Base-by-base conservation (phyloP, 2,113 vertebrate species). In the Lamprotornis superbus region DNA sequence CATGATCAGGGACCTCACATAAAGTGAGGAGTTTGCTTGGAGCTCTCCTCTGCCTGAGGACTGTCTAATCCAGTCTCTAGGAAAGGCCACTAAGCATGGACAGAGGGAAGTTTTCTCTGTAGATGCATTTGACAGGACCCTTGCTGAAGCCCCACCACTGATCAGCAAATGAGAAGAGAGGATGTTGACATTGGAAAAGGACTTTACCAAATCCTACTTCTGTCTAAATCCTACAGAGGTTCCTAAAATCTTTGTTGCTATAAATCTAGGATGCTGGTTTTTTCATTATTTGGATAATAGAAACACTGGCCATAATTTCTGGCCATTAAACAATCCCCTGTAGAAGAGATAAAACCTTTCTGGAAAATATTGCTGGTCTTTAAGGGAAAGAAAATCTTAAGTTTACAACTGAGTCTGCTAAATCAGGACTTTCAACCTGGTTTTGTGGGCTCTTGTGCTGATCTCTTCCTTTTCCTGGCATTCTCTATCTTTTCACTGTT, bases 221-320 rank as follows among this genome's bases (percentile, higher is more conserved):
- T n/a, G 31, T 81, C 22, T 82, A 39, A 82, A 78, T 75, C 30
- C 56, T 78, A 63, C 23, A 4, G 21, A 78, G 21, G 25, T 53
- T 55, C 25, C 2, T 6, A 61, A 91, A 71, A 24, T 31, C 23
- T 42, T 81, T 56, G 35, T 67, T 81, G 35, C 22, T 55, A 3
- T 89, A 78, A 87, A 60, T 84, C 35, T 83, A 50, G 8, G 15
- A 50, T 69, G 47, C 30, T 89, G 39, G 16, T 87, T 91, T 93
- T 78, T 49, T 89, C 39, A 37, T 84, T 70, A 60, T 30, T 55
- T 71, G 65, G 10, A 3, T 59, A 81, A 81, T 25, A 55, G 23
- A 70, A 81, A 33, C 44, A 49, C 33, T 50, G 69, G 31, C 55
- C 28, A 4, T 79, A 89, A 91, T 46, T 78, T 31, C 21, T 88